Evolutionary conservation across 2,113 vertebrate genomes (phyloP), one percentile per base, ranked within the genome.

Genomic region (Dipodomys merriami): DNA sequence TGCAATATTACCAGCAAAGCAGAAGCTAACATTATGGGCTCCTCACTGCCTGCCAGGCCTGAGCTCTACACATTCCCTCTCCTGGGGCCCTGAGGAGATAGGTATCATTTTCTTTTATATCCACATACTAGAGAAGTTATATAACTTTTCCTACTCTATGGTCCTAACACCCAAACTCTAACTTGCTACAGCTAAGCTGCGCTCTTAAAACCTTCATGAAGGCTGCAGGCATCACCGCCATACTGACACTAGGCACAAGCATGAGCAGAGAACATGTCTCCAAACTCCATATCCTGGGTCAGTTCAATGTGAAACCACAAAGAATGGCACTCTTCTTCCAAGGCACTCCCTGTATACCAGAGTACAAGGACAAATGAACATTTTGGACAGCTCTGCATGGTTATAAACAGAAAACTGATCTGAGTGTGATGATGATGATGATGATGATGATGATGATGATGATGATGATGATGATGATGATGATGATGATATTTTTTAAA

Each of bases 391-490:
- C 72, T 93, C n/a, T n/a, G 69, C 13, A 1, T 64, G 73, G 64
- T 39, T 91, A 82, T 80, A 68, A 95, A 74, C 39, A 72, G 33
- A 86, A 94, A 92, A 86, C 18, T 71, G 69, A 95, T 83, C n/a
- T 15, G 33, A 91, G 53, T 49, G 79, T n/a, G 30, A 83, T 82
- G 27, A 82, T 84, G 65, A 86, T 84, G 85, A 65, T 81, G 27
- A 33, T 88, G 65, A 20, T 65, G 57, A 60, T 85, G 23, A 62
- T 82, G 76, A 11, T 86, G 18, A 83, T 69, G 49, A 49, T 49
- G 49, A 49, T 49, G 49, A 49, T 49, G 49, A 49, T 49, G 27
- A 35, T 88, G 27, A 35, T 88, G 67, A 20, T 65, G 60, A 60
- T 85, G 23, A 53, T 82, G 76, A 12, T 82, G 18, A 83, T 69